A percentile compares a stretch with the other conserved stretches of the same genome.
phyloP scores from a whole-genome alignment of 2,113 vertebrate species.

The Cichladusa arquata region DNA sequence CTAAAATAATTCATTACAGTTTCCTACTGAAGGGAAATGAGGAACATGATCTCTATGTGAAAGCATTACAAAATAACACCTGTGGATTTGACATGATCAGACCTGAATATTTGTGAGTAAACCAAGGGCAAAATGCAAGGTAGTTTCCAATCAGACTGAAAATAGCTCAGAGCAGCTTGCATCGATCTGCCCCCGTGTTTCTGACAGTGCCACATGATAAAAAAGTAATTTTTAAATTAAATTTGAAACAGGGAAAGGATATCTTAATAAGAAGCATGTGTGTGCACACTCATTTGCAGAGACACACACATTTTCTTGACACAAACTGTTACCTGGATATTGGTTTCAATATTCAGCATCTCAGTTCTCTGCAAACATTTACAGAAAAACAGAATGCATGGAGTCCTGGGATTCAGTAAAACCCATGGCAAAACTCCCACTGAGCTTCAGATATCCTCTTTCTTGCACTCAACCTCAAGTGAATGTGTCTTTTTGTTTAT shows the following conservation, averaged over 20 bases:
- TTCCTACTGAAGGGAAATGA: neutral
- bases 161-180: neutral
- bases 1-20: neutral
- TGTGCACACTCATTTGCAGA: neutral
- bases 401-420: neutral
- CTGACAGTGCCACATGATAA: neutral
- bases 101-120: neutral
- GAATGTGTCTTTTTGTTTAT: slow-evolving; percentile 17
- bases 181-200: neutral
- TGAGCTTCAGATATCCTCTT: neutral
- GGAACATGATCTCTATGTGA: neutral
- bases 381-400: neutral
- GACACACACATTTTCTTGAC: neutral
- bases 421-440: neutral
- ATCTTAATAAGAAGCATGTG: neutral
- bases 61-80: neutral
- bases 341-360: neutral
- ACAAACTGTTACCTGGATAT: neutral
- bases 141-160: neutral
- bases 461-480: slow-evolving; percentile 13
- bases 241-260: neutral
- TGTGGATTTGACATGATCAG: neutral
- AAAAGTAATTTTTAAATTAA: neutral
- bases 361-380: neutral
- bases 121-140: neutral